Evolutionary conservation across 1,140 invertebrate genomes (phyloP).

Genomic region (Trichonephila inaurata): DNA sequence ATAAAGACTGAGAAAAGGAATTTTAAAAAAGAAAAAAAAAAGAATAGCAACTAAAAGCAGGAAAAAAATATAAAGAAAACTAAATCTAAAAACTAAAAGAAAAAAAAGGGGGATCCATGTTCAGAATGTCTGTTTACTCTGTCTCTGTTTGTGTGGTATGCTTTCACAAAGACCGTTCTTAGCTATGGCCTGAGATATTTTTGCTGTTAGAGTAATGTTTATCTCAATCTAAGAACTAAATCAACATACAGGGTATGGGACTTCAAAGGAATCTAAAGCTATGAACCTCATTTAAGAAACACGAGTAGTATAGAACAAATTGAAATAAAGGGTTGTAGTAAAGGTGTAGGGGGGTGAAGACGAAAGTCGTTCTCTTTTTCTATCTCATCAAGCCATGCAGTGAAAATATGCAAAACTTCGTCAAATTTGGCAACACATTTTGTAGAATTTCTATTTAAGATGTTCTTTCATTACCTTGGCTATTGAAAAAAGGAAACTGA

Average conservation of each 20-base stretch:
- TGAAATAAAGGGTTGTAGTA: slow-evolving; percentile 40
- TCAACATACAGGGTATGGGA: slow-evolving; percentile 1
- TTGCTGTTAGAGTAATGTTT: slow-evolving; percentile 48
- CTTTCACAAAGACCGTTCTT: slow-evolving; percentile 43
- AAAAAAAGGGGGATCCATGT: background rate
- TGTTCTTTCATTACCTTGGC: background rate
- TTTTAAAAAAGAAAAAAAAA: background rate
- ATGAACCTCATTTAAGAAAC: slow-evolving; percentile 72
- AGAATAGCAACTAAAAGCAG: slow-evolving; percentile 1
- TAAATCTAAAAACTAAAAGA: too few species aligned
- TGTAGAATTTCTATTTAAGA: background rate
- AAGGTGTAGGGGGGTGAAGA: background rate
- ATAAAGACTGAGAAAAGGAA: slow-evolving; percentile 43
- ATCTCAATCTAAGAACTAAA: background rate
- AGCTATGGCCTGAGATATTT: slow-evolving; percentile 56
- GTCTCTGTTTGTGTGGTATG: slow-evolving; percentile 45
- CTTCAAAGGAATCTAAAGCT: slow-evolving; percentile 60
- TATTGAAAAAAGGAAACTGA: background rate
- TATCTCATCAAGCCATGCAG: background rate
- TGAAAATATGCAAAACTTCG: background rate
- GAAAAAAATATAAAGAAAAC: slow-evolving; percentile 8
- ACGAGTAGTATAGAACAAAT: slow-evolving; percentile 56
- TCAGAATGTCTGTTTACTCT: slow-evolving; percentile 57
- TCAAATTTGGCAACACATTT: background rate
- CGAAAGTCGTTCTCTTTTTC: slow-evolving; percentile 11